Evolutionary conservation across 2,113 vertebrate species (phyloP).

Genomic region (Mola mola): DNA sequence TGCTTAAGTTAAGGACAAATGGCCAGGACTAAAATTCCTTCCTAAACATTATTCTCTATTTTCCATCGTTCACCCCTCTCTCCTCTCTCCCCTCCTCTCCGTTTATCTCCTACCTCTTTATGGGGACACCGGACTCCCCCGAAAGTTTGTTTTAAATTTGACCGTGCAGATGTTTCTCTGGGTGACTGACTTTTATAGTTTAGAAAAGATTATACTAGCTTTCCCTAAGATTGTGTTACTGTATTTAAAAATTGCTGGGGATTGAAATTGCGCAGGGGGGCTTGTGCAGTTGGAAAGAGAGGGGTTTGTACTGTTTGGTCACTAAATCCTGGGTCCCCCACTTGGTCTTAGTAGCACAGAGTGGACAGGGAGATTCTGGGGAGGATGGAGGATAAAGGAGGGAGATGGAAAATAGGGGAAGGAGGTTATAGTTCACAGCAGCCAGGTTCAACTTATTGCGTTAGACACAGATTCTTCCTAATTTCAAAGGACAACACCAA

Average conservation of each 20-base stretch:
- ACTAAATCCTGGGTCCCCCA: slow-evolving; percentile 69
- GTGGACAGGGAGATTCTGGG: slow-evolving; percentile 33
- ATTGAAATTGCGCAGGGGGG: slow-evolving; percentile 46
- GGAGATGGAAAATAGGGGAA: slow-evolving; percentile 41
- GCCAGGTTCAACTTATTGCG: slow-evolving; percentile 75
- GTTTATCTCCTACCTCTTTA: slow-evolving; percentile 79
- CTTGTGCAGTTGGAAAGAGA: slow-evolving; percentile 1
- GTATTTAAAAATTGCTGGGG: slow-evolving; percentile 82
- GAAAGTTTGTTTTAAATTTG: slow-evolving; percentile 90
- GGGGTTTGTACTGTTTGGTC: slow-evolving; percentile 45
- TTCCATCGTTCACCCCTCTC: slow-evolving; percentile 48
- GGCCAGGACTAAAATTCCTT: slow-evolving; percentile 70
- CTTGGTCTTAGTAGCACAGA: slow-evolving; percentile 20
- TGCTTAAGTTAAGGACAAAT: slow-evolving; percentile 64
- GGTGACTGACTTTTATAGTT: slow-evolving; percentile 89
- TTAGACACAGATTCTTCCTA: slow-evolving; percentile 83
- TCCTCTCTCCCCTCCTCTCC: slow-evolving; percentile 22
- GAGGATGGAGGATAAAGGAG: slow-evolving; percentile 33
- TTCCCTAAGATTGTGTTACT: slow-evolving; percentile 87
- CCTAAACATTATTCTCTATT: slow-evolving; percentile 60
- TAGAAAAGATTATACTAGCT: slow-evolving; percentile 89
- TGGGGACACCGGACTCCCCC: slow-evolving; percentile 83
- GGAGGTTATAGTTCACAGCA: slow-evolving; percentile 65
- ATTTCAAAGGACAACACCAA: slow-evolving; percentile 83
- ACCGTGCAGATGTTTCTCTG: slow-evolving; percentile 87